phyloP scores from a whole-genome alignment of 2,113 vertebrate species.

The Herpetotheres cachinnans region DNA sequence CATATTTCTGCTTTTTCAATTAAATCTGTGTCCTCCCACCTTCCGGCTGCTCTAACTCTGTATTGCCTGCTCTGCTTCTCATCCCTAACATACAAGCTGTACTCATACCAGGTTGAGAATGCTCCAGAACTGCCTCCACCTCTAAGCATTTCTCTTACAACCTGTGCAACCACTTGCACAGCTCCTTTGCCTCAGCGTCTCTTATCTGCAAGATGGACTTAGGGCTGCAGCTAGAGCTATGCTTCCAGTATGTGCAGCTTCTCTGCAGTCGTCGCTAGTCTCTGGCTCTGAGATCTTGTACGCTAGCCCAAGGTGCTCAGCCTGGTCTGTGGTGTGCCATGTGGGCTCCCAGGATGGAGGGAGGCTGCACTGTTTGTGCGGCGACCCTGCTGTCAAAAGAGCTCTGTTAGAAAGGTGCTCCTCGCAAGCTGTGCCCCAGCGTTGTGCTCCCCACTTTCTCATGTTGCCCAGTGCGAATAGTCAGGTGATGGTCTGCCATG shows the following conservation, averaged over 20 bases:
- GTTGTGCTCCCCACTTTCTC: not conserved
- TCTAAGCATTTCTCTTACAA: not conserved
- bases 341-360: not conserved
- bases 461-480: not conserved
- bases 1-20: not conserved
- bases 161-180: not conserved
- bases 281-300: not conserved
- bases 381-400: not conserved
- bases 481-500: not conserved
- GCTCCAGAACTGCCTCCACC: not conserved
- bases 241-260: not conserved
- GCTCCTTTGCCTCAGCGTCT: not conserved
- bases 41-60: slow-evolving; percentile 6
- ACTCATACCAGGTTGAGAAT: not conserved
- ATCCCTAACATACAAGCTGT: not conserved
- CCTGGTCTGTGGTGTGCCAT: fast-evolving
- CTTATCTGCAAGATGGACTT: not conserved
- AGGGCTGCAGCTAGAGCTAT: not conserved
- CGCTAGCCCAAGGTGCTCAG: not conserved
- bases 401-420: not conserved
- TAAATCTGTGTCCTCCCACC: slow-evolving; percentile 2
- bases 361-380: fast-evolving
- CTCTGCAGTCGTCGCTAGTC: not conserved
- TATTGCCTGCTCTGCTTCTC: not conserved
- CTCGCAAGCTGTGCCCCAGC: not conserved